Evolutionary conservation across 2,888 invertebrate genomes (phyloP).

Genomic region (Heliconius erato): DNA sequence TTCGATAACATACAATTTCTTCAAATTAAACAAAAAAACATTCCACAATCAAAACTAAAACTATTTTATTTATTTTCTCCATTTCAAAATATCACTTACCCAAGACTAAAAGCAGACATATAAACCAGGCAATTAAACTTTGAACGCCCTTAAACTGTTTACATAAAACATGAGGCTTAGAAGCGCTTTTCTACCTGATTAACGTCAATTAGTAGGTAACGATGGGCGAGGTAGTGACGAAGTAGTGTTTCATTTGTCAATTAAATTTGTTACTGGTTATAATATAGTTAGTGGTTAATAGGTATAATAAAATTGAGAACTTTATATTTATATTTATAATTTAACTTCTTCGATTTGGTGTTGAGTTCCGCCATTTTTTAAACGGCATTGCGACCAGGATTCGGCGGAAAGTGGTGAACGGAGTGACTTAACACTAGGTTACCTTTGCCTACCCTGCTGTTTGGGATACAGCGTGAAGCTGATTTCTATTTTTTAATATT

Average conservation of each 20-base stretch:
- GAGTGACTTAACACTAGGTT: too few relatives aligned
- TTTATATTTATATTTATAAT: too few relatives aligned
- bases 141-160: conserved; percentile 46
- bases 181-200: conserved; percentile 62
- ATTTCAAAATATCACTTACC: conserved; percentile 12
- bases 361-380: too few relatives aligned
- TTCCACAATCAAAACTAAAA: not conserved
- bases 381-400: too few relatives aligned
- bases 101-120: conserved; percentile 37
- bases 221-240: conserved; percentile 64
- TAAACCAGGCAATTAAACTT: conserved; percentile 43
- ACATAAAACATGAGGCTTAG: conserved; percentile 66
- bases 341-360: too few relatives aligned
- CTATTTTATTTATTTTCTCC: not conserved
- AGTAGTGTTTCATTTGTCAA: conserved; percentile 26
- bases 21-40: not conserved
- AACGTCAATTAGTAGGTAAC: conserved; percentile 67
- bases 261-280: conserved; percentile 2
- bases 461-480: too few relatives aligned
- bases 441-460: too few relatives aligned
- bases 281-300: not conserved
- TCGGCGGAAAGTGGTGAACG: too few relatives aligned
- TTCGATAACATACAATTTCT: too few relatives aligned
- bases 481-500: too few relatives aligned
- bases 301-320: not conserved